Evolutionary conservation across 2,113 vertebrate genomes (phyloP), one percentile per base, ranked within the genome.

Genomic region (Calidris pugnax): DNA sequence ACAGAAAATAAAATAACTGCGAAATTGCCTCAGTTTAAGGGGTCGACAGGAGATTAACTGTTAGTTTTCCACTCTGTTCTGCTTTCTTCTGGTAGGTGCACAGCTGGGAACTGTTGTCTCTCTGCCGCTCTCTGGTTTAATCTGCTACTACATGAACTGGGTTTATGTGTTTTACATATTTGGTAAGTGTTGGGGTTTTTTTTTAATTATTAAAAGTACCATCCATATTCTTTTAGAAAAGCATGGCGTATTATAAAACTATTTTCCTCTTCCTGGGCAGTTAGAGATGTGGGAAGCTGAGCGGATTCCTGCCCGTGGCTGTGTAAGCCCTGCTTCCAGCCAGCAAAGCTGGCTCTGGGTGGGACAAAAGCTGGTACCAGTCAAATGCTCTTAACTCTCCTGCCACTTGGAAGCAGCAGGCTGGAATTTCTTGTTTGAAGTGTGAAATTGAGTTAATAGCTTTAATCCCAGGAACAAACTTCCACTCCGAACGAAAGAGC

Each of bases 81-180:
- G 12, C 32, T 80, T 87, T 91, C 45, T 97, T 51, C 24, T 0
- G 18, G 12, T 96, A 99, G 99, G 99, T 97, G 98, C 99, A 57
- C 99, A 99, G 92, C 96, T 99, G 91, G 99, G 99, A 85, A 99
- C 99, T 10, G 99, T 99, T 71, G 96, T 99, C 13, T 98, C 99
- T 74, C 98, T 99, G 60, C 99, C 99, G 60, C 89, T 99, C 4
- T 99, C 99, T 90, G 99, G 99, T 68, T 96, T 99, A 96, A 99
- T 99, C 97, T 99, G 99, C 96, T 99, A 98, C 97, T 99, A 99
- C 92, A 96, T 99, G 98, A 98, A 98, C 94, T 99, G 99, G 99
- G 98, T 98, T 81, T 99, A 99, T 7, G 98, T 99, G 75, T 99
- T 99, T 98, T 99, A 99, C 89, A 85, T 99, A 91, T 99, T 99